These are phyloP conservation scores for Limnephilus lunatus DNA, from an alignment of 2,888 invertebrate genomes.

Conservation along the genomic window DNA sequence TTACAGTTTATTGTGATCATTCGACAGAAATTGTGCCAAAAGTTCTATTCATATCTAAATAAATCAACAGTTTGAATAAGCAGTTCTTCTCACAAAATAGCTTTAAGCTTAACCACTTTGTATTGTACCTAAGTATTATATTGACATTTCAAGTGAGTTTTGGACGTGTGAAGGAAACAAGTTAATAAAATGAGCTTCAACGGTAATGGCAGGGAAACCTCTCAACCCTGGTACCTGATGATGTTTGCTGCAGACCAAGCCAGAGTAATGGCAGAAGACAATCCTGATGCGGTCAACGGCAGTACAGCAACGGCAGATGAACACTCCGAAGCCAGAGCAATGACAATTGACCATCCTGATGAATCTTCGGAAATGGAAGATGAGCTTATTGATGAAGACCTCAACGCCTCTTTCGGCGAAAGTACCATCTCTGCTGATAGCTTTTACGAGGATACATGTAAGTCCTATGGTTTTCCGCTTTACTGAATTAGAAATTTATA, in stretches of 20 bases:
- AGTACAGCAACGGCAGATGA: too few species aligned
- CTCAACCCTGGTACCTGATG: not conserved
- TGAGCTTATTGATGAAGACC: too few species aligned
- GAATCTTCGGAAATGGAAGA: too few species aligned
- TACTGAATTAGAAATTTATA: too few species aligned
- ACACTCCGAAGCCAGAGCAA: not conserved
- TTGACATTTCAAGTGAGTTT: not conserved
- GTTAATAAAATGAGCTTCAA: not conserved
- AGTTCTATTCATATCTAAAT: not conserved
- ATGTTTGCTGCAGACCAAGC: not conserved
- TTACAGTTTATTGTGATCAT: not conserved
- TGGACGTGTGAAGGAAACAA: not conserved
- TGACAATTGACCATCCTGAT: not conserved
- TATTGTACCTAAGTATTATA: not conserved
- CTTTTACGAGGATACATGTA: too few species aligned
- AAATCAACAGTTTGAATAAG: not conserved
- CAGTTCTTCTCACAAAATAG: not conserved
- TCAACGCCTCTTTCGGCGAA: too few species aligned
- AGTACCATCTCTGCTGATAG: too few species aligned
- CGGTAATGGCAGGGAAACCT: not conserved
- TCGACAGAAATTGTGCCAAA: not conserved
- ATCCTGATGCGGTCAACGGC: not conserved
- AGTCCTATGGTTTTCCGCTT: too few species aligned
- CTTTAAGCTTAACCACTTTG: not conserved
- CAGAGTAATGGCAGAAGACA: not conserved